Percentiles rank a stretch among this genome's conserved stretches.
Evolutionary conservation across 2,888 invertebrate species (phyloP).

Genomic region (Heliconius hortense): DNA sequence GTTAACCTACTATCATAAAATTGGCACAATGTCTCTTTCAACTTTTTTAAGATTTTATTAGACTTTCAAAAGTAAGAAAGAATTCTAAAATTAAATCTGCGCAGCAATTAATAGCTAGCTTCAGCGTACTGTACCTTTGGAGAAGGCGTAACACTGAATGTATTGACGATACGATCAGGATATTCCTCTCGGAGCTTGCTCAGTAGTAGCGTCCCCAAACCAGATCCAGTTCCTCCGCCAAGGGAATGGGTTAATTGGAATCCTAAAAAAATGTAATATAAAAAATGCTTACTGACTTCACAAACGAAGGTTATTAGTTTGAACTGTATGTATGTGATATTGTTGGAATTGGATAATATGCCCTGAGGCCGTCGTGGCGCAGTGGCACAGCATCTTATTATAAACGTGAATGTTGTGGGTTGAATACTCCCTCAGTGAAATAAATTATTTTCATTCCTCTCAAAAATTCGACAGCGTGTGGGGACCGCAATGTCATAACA

Average conservation of each 20-base stretch:
- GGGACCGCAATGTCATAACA: not conserved
- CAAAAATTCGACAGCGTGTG: not conserved
- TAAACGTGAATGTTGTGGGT: too few species aligned
- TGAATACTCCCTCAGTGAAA: too few species aligned
- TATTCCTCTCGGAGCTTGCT: slow-evolving; percentile 92
- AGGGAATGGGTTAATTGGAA: slow-evolving; percentile 85
- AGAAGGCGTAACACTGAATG: slow-evolving; percentile 91
- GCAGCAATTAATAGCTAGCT: too few species aligned
- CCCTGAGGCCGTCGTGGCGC: too few species aligned
- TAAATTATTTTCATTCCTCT: too few species aligned
- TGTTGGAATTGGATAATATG: not conserved
- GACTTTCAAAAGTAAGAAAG: too few species aligned
- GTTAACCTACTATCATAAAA: too few species aligned
- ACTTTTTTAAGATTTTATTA: too few species aligned
- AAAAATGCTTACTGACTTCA: too few species aligned
- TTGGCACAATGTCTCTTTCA: too few species aligned
- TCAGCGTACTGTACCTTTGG: slow-evolving; percentile 83
- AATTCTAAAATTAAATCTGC: too few species aligned
- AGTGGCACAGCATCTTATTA: too few species aligned
- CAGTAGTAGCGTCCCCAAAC: slow-evolving; percentile 90
- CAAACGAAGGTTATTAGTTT: not conserved
- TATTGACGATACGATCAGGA: slow-evolving; percentile 91
- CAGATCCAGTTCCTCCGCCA: slow-evolving; percentile 92
- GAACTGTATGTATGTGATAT: not conserved
- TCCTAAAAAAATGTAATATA: not conserved